Evolutionary conservation across 2,797 vertebrate genomes (phyloP).

Genomic region (Rallus crepitans): DNA sequence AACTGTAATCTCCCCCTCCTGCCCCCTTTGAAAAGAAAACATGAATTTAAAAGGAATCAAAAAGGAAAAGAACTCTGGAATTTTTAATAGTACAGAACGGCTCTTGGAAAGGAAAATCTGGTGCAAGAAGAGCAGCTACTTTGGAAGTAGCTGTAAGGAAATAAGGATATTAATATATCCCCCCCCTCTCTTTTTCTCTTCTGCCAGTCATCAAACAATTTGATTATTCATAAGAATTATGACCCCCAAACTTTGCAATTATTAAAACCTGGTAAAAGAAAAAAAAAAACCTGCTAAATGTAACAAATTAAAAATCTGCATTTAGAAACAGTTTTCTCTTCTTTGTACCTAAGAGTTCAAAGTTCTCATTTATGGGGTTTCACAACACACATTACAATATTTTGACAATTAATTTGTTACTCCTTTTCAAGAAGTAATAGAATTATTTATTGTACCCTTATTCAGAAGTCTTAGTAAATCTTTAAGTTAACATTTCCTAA

Average conservation of each 20-base stretch:
- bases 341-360: conserved; percentile 23
- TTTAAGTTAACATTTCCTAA: conserved; percentile 50
- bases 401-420: conserved; percentile 60
- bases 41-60: background rate
- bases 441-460: conserved; percentile 53
- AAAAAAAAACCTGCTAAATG: background rate
- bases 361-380: conserved; percentile 31
- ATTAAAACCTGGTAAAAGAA: background rate
- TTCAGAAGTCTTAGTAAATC: conserved; percentile 8
- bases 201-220: background rate
- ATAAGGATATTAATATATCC: background rate
- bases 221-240: background rate
- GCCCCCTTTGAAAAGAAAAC: background rate
- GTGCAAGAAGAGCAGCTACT: background rate
- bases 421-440: conserved; percentile 23
- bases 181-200: background rate
- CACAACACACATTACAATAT: conserved; percentile 16
- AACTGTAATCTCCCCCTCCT: background rate
- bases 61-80: background rate
- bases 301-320: conserved; percentile 28
- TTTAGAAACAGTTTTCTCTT: conserved; percentile 11
- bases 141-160: background rate
- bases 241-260: background rate
- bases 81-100: background rate
- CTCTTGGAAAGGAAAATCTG: conserved; percentile 4